These are phyloP conservation scores for Calidris pygmaea DNA, from an alignment of 2,113 vertebrate species.

Conservation along the genomic window DNA sequence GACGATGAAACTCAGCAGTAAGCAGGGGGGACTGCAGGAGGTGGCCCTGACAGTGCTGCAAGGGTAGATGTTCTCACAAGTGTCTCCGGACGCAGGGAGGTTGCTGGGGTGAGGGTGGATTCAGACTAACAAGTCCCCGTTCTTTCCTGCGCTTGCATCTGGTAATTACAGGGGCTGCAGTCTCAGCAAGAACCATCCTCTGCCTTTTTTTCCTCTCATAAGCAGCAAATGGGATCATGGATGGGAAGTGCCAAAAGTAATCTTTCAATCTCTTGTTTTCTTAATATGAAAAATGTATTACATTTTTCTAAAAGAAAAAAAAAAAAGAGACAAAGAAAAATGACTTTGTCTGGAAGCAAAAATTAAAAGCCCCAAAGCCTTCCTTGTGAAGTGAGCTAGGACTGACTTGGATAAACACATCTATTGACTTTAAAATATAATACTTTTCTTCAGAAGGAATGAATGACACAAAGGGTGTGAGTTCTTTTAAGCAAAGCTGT, in stretches of 20 bases:
- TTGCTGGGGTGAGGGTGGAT: not conserved
- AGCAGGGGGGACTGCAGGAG: not conserved
- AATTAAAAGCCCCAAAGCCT: not conserved
- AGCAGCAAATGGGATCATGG: constrained; percentile 13
- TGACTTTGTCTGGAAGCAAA: not conserved
- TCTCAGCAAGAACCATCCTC: not conserved
- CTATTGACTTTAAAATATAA: constrained; percentile 29
- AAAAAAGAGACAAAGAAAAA: not conserved
- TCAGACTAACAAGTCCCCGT: not conserved
- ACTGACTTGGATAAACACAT: constrained; percentile 29
- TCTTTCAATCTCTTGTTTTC: not conserved
- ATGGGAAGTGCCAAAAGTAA: constrained; percentile 26
- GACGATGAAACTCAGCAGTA: not conserved
- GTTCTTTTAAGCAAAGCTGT: not conserved
- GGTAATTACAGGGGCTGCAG: not conserved
- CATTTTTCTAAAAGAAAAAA: not conserved
- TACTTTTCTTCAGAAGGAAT: constrained; percentile 19
- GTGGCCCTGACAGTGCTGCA: not conserved
- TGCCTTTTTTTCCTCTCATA: not conserved
- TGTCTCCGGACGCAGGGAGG: not conserved
- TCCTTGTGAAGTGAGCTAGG: not conserved
- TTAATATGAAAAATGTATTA: constrained; percentile 5
- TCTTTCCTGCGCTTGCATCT: not conserved
- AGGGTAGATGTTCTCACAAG: not conserved
- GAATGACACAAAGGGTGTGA: not conserved